Evolutionary conservation across 1,140 invertebrate species (phyloP), one percentile per base, ranked within the genome.

Genomic region (Subanguina moxae): DNA sequence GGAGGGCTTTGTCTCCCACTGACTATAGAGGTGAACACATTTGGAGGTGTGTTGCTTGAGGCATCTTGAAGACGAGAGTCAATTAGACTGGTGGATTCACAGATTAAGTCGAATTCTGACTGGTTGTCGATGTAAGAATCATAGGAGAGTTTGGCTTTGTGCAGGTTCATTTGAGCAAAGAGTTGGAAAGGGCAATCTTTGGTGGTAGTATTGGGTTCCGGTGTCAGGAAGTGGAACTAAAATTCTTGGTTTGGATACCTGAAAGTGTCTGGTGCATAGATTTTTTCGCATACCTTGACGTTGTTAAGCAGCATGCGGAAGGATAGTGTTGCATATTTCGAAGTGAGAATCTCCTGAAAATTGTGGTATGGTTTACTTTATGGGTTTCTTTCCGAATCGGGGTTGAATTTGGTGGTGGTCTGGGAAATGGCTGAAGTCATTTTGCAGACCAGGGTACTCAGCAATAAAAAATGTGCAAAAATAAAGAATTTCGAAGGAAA

Each of bases 31-130:
- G 27, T 61, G 58, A 19, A 68, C 79, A 73, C 45, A 89, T 86
- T 21, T 86, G 84, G 27, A 64, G 83, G 83, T 76, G 86, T 75
- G 69, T 83, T 1, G 92, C 91, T 82, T 92, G 48, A 25, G 15
- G n/a, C 3, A 15, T 25, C 48, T 45, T 45, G 11, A 45, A 45
- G n/a, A 52, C 48, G 48, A 45, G 67, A 45, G 57, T 68, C 67
- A 15, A 56, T n/a, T 7, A 68, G 57, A 30, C 43, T 69, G 11
- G 75, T 63, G 21, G 19, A 64, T 64, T 80, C 72, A 62, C 78
- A 80, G 28, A 80, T 81, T 59, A 80, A 57, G 62, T 80, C 79
- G n/a, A 80, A 67, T 57, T 80, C 78, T 11, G 75, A 66, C 56
- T 74, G 65, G 30, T 62, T 62, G 56, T 80, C 78, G 23, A 73